A percentile compares a stretch with the other conserved stretches of the same genome.
phyloP scores from a whole-genome alignment of 1,140 invertebrate species.

The Eriocheir sinensis region DNA sequence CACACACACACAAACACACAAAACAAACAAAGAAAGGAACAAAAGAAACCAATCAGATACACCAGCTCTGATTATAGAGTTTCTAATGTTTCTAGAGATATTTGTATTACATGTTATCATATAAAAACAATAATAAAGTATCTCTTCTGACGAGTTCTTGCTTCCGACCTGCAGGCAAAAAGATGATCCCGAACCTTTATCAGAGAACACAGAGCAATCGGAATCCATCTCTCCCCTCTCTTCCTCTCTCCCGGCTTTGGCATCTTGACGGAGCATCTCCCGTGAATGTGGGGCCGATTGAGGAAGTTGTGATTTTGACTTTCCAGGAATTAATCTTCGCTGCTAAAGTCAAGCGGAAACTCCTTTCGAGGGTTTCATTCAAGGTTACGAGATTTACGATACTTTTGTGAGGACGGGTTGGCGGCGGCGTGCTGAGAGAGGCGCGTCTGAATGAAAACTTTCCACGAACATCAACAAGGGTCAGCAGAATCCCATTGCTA shows the following conservation, averaged over 20 bases:
- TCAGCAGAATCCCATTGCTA: too few relatives aligned
- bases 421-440: not conserved
- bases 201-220: too few relatives aligned
- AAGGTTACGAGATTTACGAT: conserved; percentile 2
- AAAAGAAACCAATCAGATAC: too few relatives aligned
- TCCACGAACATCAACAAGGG: too few relatives aligned
- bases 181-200: too few relatives aligned
- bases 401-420: not conserved
- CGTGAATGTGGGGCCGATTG: not conserved
- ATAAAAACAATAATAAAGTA: conserved; percentile 9
- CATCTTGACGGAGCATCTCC: not conserved
- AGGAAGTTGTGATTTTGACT: not conserved
- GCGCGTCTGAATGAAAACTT: too few relatives aligned
- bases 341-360: not conserved
- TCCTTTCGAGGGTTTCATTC: not conserved
- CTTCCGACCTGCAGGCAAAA: not conserved
- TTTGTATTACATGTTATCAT: conserved; percentile 26
- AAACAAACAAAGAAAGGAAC: too few relatives aligned
- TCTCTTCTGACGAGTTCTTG: not conserved
- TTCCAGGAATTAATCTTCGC: not conserved
- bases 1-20: not conserved
- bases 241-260: not conserved
- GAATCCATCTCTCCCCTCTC: too few relatives aligned
- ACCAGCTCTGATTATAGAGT: not conserved
- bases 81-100: conserved; percentile 9